phyloP scores from a whole-genome alignment of 2,888 invertebrate genomes.

The Oeneis ivallda region DNA sequence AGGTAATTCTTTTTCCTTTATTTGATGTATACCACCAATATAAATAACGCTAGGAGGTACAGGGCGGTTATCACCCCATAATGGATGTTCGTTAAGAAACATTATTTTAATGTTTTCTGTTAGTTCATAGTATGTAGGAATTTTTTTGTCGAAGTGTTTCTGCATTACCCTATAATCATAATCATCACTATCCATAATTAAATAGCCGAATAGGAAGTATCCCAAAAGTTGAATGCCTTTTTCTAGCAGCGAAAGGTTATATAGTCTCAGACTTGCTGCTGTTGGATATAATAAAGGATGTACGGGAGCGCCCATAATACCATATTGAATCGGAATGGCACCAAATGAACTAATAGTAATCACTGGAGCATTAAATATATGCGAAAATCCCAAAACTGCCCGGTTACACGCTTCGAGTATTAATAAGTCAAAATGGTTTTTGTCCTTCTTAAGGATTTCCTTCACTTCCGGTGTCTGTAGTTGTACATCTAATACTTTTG shows the following conservation, averaged over 20 bases:
- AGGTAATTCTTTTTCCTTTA: constrained; percentile 52
- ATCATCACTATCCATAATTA: constrained; percentile 23
- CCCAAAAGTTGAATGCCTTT: constrained; percentile 43
- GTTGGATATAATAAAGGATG: constrained; percentile 44
- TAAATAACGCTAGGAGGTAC: constrained; percentile 59
- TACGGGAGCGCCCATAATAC: constrained; percentile 42
- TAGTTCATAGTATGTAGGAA: constrained; percentile 43
- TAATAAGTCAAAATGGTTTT: constrained; percentile 50
- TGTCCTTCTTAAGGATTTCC: constrained; percentile 36
- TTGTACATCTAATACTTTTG: constrained; percentile 38
- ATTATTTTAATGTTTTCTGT: constrained; percentile 53
- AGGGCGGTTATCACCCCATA: constrained; percentile 59
- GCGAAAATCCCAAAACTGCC: constrained; percentile 46
- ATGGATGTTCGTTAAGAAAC: constrained; percentile 60
- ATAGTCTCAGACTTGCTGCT: constrained; percentile 37
- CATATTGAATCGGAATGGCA: constrained; percentile 39
- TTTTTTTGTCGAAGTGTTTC: constrained; percentile 42
- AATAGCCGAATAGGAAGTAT: constrained; percentile 21
- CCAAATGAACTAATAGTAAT: constrained; percentile 56
- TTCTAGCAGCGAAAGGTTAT: constrained; percentile 48
- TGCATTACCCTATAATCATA: constrained; percentile 39
- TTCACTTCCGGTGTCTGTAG: constrained; percentile 37
- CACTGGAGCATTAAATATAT: constrained; percentile 54
- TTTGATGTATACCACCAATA: constrained; percentile 62
- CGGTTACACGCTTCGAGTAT: constrained; percentile 50